Percentiles rank a stretch among this genome's conserved stretches.
These are phyloP conservation scores for Chamaea fasciata DNA, from an alignment of 2,113 vertebrate species.

Conservation along the genomic window DNA sequence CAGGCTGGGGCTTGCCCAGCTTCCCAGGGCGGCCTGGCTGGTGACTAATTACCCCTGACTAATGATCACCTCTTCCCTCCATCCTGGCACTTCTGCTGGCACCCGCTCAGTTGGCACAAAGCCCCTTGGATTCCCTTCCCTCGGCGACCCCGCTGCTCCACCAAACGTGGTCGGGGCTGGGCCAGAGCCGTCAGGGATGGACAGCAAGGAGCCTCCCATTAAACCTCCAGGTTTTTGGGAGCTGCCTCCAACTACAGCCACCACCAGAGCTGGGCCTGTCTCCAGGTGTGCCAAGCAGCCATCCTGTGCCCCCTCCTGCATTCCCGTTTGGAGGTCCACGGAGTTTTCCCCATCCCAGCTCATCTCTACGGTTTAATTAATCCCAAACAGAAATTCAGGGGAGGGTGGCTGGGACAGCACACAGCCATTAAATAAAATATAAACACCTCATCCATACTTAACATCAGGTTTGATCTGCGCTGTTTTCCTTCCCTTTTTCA, in stretches of 20 bases:
- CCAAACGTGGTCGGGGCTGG: not conserved
- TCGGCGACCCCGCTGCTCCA: rapidly evolving
- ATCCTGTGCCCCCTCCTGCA: rapidly evolving
- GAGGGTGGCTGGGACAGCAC: not conserved
- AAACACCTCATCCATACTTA: constrained; percentile 24
- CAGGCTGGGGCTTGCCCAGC: not conserved
- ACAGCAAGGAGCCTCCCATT: not conserved
- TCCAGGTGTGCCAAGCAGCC: not conserved
- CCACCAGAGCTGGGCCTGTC: not conserved
- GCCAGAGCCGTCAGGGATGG: not conserved
- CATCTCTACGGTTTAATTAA: not conserved
- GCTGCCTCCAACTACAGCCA: not conserved
- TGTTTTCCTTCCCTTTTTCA: not conserved
- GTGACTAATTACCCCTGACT: not conserved
- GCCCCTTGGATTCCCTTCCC: not conserved
- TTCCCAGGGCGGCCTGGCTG: not conserved
- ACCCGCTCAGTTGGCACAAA: not conserved
- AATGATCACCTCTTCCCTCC: not conserved
- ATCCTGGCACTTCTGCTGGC: not conserved
- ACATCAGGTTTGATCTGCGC: not conserved
- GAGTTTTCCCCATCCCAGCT: not conserved
- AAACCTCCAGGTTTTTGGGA: not conserved
- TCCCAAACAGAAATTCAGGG: not conserved
- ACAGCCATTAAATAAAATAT: constrained; percentile 47
- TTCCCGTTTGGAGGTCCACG: rapidly evolving